Base-by-base conservation (phyloP, 2,113 vertebrate genomes). In the Myrmophylax atrothorax region DNA sequence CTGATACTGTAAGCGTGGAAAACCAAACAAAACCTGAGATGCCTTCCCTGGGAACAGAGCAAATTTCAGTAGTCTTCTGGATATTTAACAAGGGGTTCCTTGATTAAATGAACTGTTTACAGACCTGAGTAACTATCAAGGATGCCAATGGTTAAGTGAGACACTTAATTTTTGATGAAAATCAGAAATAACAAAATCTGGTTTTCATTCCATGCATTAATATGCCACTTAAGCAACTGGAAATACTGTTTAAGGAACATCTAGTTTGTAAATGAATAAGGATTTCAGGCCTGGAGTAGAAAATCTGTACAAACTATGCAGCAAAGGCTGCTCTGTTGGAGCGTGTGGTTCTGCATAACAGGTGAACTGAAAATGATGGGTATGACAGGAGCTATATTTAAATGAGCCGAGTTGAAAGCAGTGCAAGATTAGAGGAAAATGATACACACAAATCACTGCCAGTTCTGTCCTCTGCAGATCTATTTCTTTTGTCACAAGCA, bases 301-400 rank as follows among this genome's bases (percentile, higher is more conserved):
- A 56, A 74, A 67, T 62, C 60, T 50, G 26, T 76, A 31, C 69
- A 38, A 80, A 81, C 58, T 63, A 10, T 55, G 49, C 66, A 75
- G 76, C 5, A 4, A 72, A 72, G 60, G 74, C 66, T 78, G 68
- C 87, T 89, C 60, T 84, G 64, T 64, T 84, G 76, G 76, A 68
- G 44, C 69, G 56, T 78, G 85, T 77, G 79, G 76, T 96, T 94
- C 89, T 93, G 76, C 88, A 24, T 90, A 92, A 68, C 85, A 92
- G 88, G 96, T 95, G 83, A 96, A 92, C 92, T 89, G 94, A 78
- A 96, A 93, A 92, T 92, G 92, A 92, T 81, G 64, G 49, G 8
- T 84, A 46, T 95, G 94, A 93, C 93, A 92, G 83, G 76, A 94
- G 83, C 83, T 94, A 63, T 94, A 94, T 96, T 94, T 96, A 96